Percentiles rank a stretch among this genome's conserved stretches.
Evolutionary conservation across 1,140 invertebrate genomes (phyloP).

Genomic region (Drosophila lowei): DNA sequence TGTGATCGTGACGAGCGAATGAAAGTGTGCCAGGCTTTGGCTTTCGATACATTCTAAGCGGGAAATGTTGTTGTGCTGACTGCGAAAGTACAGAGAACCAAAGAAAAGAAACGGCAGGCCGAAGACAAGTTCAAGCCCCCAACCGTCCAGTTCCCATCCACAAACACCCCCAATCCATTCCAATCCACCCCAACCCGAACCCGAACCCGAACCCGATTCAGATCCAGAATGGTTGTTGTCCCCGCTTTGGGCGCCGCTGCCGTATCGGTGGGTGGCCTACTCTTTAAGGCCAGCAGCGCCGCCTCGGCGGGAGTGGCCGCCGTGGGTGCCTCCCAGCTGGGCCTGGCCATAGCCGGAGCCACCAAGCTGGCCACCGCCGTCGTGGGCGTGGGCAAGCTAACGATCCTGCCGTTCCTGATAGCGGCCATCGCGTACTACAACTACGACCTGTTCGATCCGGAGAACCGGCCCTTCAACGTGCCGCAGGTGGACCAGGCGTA

Average conservation of each 20-base stretch:
- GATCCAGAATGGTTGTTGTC: conserved; percentile 60
- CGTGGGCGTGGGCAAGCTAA: conserved; percentile 88
- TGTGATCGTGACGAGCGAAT: conserved; percentile 18
- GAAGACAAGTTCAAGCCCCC: too few species aligned
- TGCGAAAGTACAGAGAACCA: too few species aligned
- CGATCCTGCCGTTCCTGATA: conserved; percentile 90
- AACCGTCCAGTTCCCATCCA: too few species aligned
- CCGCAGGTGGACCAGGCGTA: conserved; percentile 87
- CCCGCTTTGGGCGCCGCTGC: conserved; percentile 73
- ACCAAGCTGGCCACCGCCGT: conserved; percentile 88
- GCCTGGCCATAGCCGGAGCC: conserved; percentile 85
- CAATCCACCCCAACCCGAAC: background rate
- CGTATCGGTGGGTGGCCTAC: conserved; percentile 69
- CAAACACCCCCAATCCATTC: background rate
- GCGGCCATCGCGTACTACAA: conserved; percentile 92
- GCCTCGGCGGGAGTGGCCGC: conserved; percentile 71
- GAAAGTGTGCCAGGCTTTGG: conserved; percentile 31
- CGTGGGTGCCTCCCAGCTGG: conserved; percentile 71
- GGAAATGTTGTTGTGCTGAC: too few species aligned
- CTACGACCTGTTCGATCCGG: conserved; percentile 93
- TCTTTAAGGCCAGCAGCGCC: conserved; percentile 77
- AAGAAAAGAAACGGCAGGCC: too few species aligned
- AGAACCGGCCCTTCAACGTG: conserved; percentile 90
- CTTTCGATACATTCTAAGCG: too few species aligned
- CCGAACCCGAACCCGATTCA: conserved; percentile 8